A percentile compares a stretch with the other conserved stretches of the same genome.
These are phyloP conservation scores for Cotesia chilonis DNA, from an alignment of 1,140 invertebrate genomes.

Conservation along the genomic window DNA sequence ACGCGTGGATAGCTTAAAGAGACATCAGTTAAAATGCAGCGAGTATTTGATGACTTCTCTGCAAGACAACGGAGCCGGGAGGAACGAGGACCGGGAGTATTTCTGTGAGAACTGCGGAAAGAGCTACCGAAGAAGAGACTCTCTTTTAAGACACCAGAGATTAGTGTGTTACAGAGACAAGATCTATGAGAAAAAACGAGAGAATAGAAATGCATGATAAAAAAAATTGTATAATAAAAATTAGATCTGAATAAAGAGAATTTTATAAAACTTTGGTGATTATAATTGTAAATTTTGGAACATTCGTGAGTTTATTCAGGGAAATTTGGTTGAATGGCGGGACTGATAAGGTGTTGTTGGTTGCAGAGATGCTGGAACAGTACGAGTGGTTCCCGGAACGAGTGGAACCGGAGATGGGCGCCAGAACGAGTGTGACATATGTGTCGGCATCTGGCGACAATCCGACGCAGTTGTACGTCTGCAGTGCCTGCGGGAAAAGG, in stretches of 20 bases:
- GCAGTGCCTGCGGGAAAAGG: slow-evolving; percentile 59
- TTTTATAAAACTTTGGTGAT: no score
- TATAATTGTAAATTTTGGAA: no score
- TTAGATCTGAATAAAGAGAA: neutral
- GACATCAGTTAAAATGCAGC: slow-evolving; percentile 58
- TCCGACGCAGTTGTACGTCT: slow-evolving; percentile 43
- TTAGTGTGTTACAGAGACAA: slow-evolving; percentile 48
- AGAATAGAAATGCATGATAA: neutral
- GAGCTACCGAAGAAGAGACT: slow-evolving; percentile 63
- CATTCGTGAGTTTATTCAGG: no score
- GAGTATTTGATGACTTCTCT: slow-evolving; percentile 36
- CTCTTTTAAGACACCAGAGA: slow-evolving; percentile 55
- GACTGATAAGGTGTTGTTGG: slow-evolving; percentile 21
- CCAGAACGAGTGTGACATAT: neutral
- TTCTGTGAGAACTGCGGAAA: slow-evolving; percentile 63
- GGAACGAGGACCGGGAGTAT: slow-evolving; percentile 45
- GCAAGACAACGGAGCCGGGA: slow-evolving; percentile 39
- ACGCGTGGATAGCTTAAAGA: slow-evolving; percentile 56
- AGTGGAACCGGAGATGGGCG: slow-evolving; percentile 6
- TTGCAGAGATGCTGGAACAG: slow-evolving; percentile 31
- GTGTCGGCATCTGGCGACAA: slow-evolving; percentile 6
- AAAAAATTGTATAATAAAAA: neutral
- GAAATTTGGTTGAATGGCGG: neutral
- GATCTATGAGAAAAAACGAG: neutral
- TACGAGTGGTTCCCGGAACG: slow-evolving; percentile 40